Evolutionary conservation across 1,140 invertebrate species (phyloP), one percentile per base, ranked within the genome.

Genomic region (Asobara japonica): DNA sequence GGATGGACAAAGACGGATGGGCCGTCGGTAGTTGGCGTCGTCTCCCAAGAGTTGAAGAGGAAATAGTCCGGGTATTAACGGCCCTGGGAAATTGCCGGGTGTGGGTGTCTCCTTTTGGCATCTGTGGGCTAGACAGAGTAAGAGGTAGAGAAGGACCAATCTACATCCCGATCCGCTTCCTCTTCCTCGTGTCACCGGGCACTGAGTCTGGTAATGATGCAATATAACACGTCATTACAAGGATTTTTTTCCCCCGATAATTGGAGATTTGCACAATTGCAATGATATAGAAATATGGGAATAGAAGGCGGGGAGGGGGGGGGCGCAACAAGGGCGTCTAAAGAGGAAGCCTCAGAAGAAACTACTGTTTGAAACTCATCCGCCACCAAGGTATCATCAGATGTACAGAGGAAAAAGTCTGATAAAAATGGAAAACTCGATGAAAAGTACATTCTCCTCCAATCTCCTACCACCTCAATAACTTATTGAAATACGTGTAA

Each of bases 31-130:
- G 45, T 18, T 51, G 41, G 29, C n/a, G 13, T 13, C 45, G 45
- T 20, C 45, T 51, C 45, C 18, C 45, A 51, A 51, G 45, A 51
- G 45, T 51, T 51, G 45, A 51, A 41, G n/a, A n/a, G 65, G 16
- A 61, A 69, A 62, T 62, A 61, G n/a, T 69, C 31, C 18, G 31
- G 20, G 56, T 61, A 69, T 69, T 69, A 62, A 69, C 41, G 61
- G 10, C 13, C 61, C 38, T 71, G 69, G 69, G 69, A 71, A 71
- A 65, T 71, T 65, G 69, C 62, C 69, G 33, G 60, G 33, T 71
- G 29, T 29, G 18, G 22, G n/a, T 45, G 22, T 56, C 30, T 30
- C 33, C 31, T 69, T 69, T 69, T 25, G 65, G n/a, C 36, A 68
- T 61, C 18, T 25, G 11, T 51, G 16, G 20, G 45, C n/a, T 16